Conservation (phyloP, 1,140 invertebrate species). For the Onthophagus taurus region DNA sequence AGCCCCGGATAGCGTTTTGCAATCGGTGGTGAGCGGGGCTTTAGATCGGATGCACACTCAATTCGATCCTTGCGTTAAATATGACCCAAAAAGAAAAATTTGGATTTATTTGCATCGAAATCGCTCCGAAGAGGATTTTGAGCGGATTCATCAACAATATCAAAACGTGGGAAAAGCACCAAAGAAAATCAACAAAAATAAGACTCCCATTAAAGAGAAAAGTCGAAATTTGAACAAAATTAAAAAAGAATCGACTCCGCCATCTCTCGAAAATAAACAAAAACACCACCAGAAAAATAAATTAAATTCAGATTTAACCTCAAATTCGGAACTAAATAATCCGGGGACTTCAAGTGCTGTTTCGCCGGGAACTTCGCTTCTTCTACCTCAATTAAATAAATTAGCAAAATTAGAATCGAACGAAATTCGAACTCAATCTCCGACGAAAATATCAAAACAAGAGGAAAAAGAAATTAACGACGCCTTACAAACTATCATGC, state of each 20-base stretch:
- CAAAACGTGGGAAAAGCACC: conserved; percentile 48
- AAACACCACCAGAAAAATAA: conserved; percentile 6
- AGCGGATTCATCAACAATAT: conserved; percentile 53
- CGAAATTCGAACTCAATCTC: conserved; percentile 5
- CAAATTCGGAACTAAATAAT: neutral
- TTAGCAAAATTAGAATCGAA: conserved; percentile 4
- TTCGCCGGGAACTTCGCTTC: conserved; percentile 6
- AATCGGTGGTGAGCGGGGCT: conserved; percentile 81
- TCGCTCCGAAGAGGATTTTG: conserved; percentile 68
- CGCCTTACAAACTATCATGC: conserved; percentile 26
- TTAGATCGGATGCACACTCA: conserved; percentile 82
- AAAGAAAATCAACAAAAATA: conserved; percentile 42
- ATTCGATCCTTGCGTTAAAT: conserved; percentile 82
- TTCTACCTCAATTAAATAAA: conserved; percentile 10
- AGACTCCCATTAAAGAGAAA: conserved; percentile 36
- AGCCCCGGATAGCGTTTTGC: conserved; percentile 60
- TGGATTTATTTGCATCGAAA: conserved; percentile 84
- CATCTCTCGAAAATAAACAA: conserved; percentile 1
- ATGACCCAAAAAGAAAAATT: conserved; percentile 77
- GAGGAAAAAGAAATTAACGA: conserved; percentile 30
- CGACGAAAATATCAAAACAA: conserved; percentile 7
- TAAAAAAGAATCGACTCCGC: conserved; percentile 2
- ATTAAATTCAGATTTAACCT: conserved; percentile 1
- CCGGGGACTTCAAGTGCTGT: neutral
- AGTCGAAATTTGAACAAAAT: conserved; percentile 40